A percentile compares a stretch with the other conserved stretches of the same genome.
Conservation (phyloP, 2,888 invertebrate genomes). For the Cryptocephalus primarius region DNA sequence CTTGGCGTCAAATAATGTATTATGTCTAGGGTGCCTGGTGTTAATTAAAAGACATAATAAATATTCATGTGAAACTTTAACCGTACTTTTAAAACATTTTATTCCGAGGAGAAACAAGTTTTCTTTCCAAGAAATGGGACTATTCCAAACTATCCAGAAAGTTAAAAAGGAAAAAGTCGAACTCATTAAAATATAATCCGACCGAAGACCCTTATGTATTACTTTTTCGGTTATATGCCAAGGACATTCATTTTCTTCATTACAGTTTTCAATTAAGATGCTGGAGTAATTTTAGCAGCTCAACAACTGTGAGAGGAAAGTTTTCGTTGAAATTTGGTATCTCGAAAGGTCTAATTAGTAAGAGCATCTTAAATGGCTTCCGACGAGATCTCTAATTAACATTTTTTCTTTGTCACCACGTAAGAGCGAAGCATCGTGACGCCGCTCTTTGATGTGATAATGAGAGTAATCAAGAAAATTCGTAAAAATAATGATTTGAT, state of each 20-base stretch:
- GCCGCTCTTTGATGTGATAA: too few relatives aligned
- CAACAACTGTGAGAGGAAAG: not conserved
- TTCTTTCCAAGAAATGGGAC: not conserved
- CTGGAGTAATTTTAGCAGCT: not conserved
- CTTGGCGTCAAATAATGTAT: not conserved
- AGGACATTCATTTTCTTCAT: not conserved
- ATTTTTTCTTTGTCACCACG: not conserved
- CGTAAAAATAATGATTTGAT: too few relatives aligned
- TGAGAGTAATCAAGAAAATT: too few relatives aligned
- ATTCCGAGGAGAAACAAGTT: not conserved
- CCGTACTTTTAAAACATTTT: not conserved
- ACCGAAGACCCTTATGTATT: not conserved
- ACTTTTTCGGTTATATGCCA: not conserved
- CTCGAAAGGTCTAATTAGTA: not conserved
- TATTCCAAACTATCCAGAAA: too few relatives aligned
- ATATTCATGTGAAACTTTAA: constrained; percentile 1
- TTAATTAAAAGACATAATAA: constrained; percentile 2
- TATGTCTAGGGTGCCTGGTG: not conserved
- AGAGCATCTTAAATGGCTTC: not conserved
- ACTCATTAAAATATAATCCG: not conserved
- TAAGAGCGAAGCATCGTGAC: too few relatives aligned
- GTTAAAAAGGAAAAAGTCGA: not conserved
- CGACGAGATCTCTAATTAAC: not conserved
- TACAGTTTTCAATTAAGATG: not conserved
- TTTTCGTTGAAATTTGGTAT: not conserved